Base-by-base conservation (phyloP, 2,797 vertebrate species). In the Cossypha dichroa region DNA sequence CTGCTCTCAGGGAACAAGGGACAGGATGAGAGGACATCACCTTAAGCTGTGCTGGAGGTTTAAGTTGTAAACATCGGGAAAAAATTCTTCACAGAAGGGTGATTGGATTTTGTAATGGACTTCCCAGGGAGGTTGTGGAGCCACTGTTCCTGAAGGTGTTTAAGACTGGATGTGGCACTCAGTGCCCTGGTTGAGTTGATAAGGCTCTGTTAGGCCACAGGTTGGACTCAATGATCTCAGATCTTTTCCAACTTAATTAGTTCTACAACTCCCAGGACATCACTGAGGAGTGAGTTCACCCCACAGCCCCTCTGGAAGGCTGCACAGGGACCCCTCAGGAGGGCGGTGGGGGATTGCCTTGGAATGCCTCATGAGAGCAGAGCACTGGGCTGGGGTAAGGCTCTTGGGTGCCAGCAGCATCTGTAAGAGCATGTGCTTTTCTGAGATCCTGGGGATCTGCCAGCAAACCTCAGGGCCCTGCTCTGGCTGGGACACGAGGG, bases 321-420 rank as follows among this genome's bases (percentile, higher is more conserved):
- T 34, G 36, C 1, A 1, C 1, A 2, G 58, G 23, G 26, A 15
- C 13, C 11, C 12, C 2, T 29, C 17, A 11, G 58, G 38, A 25
- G 10, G 11, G 8, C 0, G 0, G 6, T 8, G 18, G 3, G 11
- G 2, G 13, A 4, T 34, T 43, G 25, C 14, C 79, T 29, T 13
- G 51, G 48, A 69, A 45, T 21, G 31, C 7, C 15, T 13, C 0
- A 1, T 0, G 17, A 46, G 23, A 56, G 14, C 40, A 15, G 10
- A 7, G 18, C 1, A 4, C 33, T 19, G 34, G 14, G 20, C 45
- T 46, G 34, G 34, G 15, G 5, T 31, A 7, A 58, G 36, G 21
- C 17, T 43, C 10, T 56, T 0, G 0, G 13, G 10, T 31, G 17
- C 20, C 29, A 31, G 23, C 0, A 5, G 23, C 5, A 10, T 9